Evolutionary conservation across 2,888 invertebrate species (phyloP), one percentile per base, ranked within the genome.

Genomic region (Sphaerophoria taeniata): DNA sequence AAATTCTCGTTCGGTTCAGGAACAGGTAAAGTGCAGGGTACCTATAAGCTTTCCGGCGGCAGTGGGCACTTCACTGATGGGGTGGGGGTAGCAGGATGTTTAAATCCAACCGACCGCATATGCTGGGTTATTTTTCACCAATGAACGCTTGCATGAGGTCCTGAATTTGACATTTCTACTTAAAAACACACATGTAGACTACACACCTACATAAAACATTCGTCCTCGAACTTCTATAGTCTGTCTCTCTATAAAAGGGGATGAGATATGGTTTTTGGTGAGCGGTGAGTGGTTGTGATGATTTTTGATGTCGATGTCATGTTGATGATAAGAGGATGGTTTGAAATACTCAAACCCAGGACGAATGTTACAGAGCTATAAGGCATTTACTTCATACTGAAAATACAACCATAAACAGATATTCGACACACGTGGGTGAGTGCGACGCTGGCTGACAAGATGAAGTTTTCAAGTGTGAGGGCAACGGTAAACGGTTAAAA

Each of bases 11-110:
- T n/a, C n/a, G n/a, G n/a, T n/a, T n/a, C 72, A 76, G 51, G 36
- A 4, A 70, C 67, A 79, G 75, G 83, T 83, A 84, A 11, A 9
- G 11, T 7, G 39, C 7, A 36, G 36, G 7, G 7, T 36, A 4
- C 67, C 71, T 84, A 43, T 84, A 84, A 84, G 79, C 84, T 75
- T 74, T 75, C 71, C 83, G 69, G 78, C 16, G 73, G 39, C 47
- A 31, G n/a, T n/a, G n/a, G n/a, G 14, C 16, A 47, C 6, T 31
- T 5, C 39, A 43, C 9, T 7, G 39, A 7, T 7, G 39, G 36
- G 7, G 34, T 45, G 63, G 43, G 36, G 12, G 36, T 16, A 6
- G 39, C 33, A 34, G 36, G 47, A 39, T 34, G 43, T 43, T 61
- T 49, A 36, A 16, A 49, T 55, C 49, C 61, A 45, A 47, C 60